phyloP scores from a whole-genome alignment of 2,113 vertebrate genomes.

The Acanthisitta chloris region DNA sequence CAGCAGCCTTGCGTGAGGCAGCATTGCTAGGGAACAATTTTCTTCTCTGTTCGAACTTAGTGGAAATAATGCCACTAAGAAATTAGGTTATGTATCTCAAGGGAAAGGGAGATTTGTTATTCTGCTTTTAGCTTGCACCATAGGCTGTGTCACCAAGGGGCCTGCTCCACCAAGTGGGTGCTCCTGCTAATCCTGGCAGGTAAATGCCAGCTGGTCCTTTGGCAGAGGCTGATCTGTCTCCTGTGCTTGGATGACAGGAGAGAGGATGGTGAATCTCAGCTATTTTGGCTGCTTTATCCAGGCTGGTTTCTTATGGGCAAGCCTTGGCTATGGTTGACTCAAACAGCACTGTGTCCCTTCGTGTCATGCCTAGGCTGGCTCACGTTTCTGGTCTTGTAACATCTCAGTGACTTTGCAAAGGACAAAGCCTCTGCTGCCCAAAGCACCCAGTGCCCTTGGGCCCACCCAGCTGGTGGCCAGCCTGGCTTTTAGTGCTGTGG shows the following conservation, averaged over 20 bases:
- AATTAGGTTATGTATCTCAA: not conserved
- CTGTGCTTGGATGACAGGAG: not conserved
- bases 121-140: not conserved
- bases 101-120: not conserved
- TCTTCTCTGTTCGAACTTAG: not conserved
- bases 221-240: not conserved
- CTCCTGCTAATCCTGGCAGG: not conserved
- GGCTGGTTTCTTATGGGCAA: not conserved
- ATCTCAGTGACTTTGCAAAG: not conserved
- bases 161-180: not conserved
- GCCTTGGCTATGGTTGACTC: not conserved
- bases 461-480: not conserved
- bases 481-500: not conserved
- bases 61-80: not conserved
- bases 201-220: not conserved
- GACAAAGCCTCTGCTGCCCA: not conserved
- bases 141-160: not conserved
- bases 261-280: not conserved
- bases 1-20: not conserved
- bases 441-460: not conserved
- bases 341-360: rapidly evolving
- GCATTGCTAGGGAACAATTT: not conserved
- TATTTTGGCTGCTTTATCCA: not conserved
- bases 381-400: rapidly evolving
- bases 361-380: not conserved